Base-by-base conservation (phyloP, 2,113 vertebrate species). In the Melanerpes aurifrons region DNA sequence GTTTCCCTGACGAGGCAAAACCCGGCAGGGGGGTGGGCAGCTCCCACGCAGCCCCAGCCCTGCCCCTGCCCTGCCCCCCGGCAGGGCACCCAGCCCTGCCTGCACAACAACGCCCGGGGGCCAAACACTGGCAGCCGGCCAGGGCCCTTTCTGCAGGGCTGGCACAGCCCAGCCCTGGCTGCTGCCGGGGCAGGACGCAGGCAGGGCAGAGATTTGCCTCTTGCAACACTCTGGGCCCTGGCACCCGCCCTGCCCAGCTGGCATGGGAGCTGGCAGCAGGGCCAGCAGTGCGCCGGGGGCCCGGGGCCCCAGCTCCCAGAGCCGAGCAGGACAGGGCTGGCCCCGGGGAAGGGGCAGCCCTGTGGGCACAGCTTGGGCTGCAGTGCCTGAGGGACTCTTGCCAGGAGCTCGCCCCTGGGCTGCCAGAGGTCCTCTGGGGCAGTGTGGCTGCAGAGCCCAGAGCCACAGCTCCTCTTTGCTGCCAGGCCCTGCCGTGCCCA, bases 1-100 rank as follows among this genome's bases (percentile, higher is more conserved):
- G 31, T 96, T 95, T 96, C 93, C 47, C 95, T 93, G 84, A 96
- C 45, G 1, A 89, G 94, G 93, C 95, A 96, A 92, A 96, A 94
- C 66, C 74, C 3, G 15, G 0, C 15, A 35, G n/a, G 71, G 58
- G 70, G 69, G 77, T 37, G 87, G 68, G 47, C 95, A 24, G 1
- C 0, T 74, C 77, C 91, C 62, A 43, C 40, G 24, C 82, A 43
- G 81, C 84, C 80, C 10, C 93, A 81, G 72, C 93, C 83, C 83
- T 19, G 91, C 82, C 89, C 89, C 79, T 32, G n/a, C 89, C 94
- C 90, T 66, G 91, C 90, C 94, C 90, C 48, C 11, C 9, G 1
- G 85, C 77, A 82, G 1, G 82, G 78, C 86, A 58, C 92, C 89
- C 91, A 86, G 71, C 89, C 12, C 93, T 72, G 91, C 95, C 95